Evolutionary conservation across 2,888 invertebrate species (phyloP), one percentile per base, ranked within the genome.

Genomic region (Punctoribates punctum): DNA sequence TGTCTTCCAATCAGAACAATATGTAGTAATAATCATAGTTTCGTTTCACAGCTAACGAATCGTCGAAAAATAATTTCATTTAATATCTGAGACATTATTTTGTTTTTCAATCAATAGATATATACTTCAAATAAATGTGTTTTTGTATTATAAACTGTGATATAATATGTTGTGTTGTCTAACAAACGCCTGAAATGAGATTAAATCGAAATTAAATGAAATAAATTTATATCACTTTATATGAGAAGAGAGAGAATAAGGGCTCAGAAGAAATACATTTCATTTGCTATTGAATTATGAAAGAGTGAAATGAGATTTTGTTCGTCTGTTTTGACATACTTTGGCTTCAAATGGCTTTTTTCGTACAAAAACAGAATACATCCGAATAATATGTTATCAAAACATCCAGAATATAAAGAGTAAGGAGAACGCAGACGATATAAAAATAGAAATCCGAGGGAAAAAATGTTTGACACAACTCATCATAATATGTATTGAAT

Each of bases 1-100:
- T 60, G 60, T 60, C 60, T 60, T 60, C 23, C 60, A 17, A 48
- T 48, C 60, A 25, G 11, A 23, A 60, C 60, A 60, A 60, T 60
- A 60, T 60, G 60, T 60, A 23, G 23, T 27, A 23, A 60, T 60
- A 60, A 60, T 60, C 60, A 25, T 23, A 60, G 23, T 48, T 48
- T 48, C 48, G 48, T 17, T 48, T 48, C n/a, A n/a, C 11, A 48
- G 17, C 48, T 48, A 48, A 48, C 48, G 48, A 48, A 13, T 48
- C 17, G 48, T 48, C 17, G 15, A n/a, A n/a, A 48, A 48, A 48
- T 48, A 48, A 17, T 48, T 48, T 15, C 42, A 42, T 42, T 42
- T 42, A 42, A 48, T 48, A 48, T 48, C 17, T 48, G 42, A 4
- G 48, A 48, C n/a, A n/a, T n/a, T n/a, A n/a, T n/a, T n/a, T n/a